Evolutionary conservation across 1,140 invertebrate genomes (phyloP), one percentile per base, ranked within the genome.

Genomic region (Hyles euphorbiae): DNA sequence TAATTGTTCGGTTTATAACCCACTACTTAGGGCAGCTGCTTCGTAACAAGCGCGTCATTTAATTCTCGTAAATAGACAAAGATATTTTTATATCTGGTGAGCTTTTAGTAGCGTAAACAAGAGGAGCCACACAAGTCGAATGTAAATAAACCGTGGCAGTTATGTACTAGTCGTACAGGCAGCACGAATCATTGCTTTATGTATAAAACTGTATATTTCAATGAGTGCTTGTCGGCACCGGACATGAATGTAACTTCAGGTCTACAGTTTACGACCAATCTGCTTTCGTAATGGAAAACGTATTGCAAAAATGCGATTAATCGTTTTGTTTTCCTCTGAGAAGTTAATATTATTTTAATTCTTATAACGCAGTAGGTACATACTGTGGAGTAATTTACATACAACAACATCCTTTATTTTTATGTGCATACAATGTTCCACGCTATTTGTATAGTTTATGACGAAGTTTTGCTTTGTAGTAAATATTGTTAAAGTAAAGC

Each of bases 31-130:
- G 78, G 83, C 81, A 84, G 82, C 82, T 86, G 85, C 74, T 80
- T 81, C 75, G 74, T 85, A 85, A 76, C 81, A 84, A 72, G 65
- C 72, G 65, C 69, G 68, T 76, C 72, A 77, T 85, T 88, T 87
- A 85, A 87, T 84, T 83, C 83, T 84, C 74, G 73, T 88, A 87
- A 87, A 88, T 84, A 86, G 81, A 83, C 76, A 83, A 78, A 81
- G 77, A 84, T 88, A 88, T 88, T 85, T 87, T 83, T 86, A 84
- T 84, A 86, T 83, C 78, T 79, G 70, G 69, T 75, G 70, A 78
- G 76, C 70, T 83, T 74, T 84, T 76, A 59, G 60, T 60, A 75
- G 65, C 67, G 70, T 85, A 87, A 87, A 88, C 83, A 88, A 67
- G 65, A 56, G 53, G 68, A 67, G 70, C 72, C 69, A 69, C 74